These are phyloP conservation scores for Calliopsis andreniformis DNA, from an alignment of 1,140 invertebrate genomes.

Conservation along the genomic window DNA sequence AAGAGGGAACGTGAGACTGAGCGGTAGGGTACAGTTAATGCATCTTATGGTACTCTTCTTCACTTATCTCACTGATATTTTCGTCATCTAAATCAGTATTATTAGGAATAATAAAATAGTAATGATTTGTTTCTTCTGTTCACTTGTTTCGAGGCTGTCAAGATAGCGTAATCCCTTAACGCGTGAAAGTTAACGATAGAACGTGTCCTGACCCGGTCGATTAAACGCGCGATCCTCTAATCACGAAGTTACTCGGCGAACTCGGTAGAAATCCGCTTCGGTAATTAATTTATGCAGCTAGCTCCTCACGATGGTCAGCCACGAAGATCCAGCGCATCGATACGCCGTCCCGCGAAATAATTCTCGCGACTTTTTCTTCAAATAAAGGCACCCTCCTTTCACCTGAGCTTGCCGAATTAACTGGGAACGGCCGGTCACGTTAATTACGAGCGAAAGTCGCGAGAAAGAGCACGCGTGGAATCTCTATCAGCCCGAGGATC, in stretches of 20 bases:
- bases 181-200: background rate
- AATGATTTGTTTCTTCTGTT: no score
- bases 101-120: no score
- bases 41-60: no score
- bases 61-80: no score
- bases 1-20: no score
- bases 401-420: slow-evolving; percentile 43
- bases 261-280: slow-evolving; percentile 33
- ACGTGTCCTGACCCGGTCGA: background rate
- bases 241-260: slow-evolving; percentile 13
- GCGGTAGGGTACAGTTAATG: no score
- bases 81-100: no score
- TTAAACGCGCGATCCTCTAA: slow-evolving; percentile 40
- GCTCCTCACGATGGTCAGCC: slow-evolving; percentile 28
- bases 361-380: slow-evolving; percentile 7
- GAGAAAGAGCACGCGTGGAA: no score
- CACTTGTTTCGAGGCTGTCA: no score
- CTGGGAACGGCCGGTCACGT: slow-evolving; percentile 33
- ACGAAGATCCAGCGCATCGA: slow-evolving; percentile 8
- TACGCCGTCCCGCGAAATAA: slow-evolving; percentile 28
- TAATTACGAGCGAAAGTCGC: slow-evolving; percentile 65
- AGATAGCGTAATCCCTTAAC: no score
- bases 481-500: no score
- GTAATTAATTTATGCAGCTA: slow-evolving; percentile 58
- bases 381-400: background rate